Base-by-base conservation (phyloP, 2,797 vertebrate genomes). In the Novumbra hubbsi region DNA sequence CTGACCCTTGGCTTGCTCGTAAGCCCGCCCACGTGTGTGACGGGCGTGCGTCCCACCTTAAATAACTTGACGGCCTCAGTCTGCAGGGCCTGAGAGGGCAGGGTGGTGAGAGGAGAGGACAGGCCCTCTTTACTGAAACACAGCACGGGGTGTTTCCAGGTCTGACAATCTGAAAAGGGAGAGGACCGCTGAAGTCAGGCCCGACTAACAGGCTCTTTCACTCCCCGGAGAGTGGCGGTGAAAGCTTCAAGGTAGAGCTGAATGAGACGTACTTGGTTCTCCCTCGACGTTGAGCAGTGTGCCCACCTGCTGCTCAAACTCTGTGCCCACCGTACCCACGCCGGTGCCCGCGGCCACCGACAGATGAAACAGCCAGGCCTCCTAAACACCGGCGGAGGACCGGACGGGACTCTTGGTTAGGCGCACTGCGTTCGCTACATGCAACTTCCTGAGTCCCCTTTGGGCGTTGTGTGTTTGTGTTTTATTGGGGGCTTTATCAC, bases 11-110 rank as follows among this genome's bases (percentile, higher is more conserved):
- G 41, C 49, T 24, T 65, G 63, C 50, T 6, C n/a, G 50, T 68
- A 15, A 38, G 70, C 60, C 28, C 5, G 70, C 32, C 17, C 55
- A 27, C 21, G 48, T 48, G 45, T 32, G 15, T 17, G 57, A 24
- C 12, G n/a, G 17, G 30, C 28, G 34, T 28, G 50, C 16, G 6
- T 67, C 65, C 90, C 92, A 98, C 97, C 96, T 99, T 99, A 82
- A 99, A 99, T 84, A 99, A 92, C 87, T 99, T 99, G 77, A 98
- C 93, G 2, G 97, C 97, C 89, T 99, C 98, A 0, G 98, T 99
- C 89, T 97, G 97, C 75, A 99, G 91, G 55, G 98, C 98, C 89
- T 96, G 95, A 4, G 97, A 99, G 27, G 97, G 97, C 71, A 99
- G 80, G 0, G 98, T 98, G 81, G 96, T 98, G 78, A 99, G 95